Evolutionary conservation across 2,113 vertebrate species (phyloP).

Genomic region (Malurus melanocephalus): DNA sequence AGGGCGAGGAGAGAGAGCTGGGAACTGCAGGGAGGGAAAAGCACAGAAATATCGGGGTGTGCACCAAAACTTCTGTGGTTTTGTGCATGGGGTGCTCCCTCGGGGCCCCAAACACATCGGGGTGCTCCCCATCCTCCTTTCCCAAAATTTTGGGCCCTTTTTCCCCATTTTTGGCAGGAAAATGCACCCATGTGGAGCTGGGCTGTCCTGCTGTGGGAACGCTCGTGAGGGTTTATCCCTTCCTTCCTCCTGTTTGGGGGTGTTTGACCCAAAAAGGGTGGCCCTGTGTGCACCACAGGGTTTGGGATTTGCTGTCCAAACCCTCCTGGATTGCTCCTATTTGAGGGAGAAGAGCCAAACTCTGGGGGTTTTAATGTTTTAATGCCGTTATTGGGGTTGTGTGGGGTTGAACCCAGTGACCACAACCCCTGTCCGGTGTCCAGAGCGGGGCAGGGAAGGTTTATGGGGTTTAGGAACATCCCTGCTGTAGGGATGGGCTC

Average conservation of each 20-base stretch:
- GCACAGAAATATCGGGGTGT: fast-evolving
- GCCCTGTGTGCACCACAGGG: background rate
- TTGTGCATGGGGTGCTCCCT: fast-evolving
- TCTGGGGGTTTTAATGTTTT: too few species aligned
- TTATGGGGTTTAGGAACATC: background rate
- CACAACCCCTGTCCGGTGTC: fast-evolving
- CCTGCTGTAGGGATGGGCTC: fast-evolving
- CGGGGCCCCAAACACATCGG: fast-evolving
- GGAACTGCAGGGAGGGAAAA: background rate
- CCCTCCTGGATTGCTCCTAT: fast-evolving
- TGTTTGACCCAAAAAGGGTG: background rate
- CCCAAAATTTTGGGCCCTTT: fast-evolving
- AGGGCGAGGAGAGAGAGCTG: background rate
- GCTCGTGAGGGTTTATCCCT: background rate
- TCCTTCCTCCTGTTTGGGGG: background rate
- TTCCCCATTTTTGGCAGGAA: background rate
- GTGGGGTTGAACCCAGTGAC: too few species aligned
- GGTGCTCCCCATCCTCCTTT: background rate
- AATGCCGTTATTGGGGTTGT: too few species aligned
- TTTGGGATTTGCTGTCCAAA: background rate
- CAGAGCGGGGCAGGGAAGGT: fast-evolving
- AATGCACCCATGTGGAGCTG: fast-evolving
- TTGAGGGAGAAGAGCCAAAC: background rate
- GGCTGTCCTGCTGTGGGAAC: background rate
- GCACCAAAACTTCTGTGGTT: fast-evolving